These are phyloP conservation scores for Athetis lepigone DNA, from an alignment of 2,888 invertebrate genomes.

Conservation along the genomic window DNA sequence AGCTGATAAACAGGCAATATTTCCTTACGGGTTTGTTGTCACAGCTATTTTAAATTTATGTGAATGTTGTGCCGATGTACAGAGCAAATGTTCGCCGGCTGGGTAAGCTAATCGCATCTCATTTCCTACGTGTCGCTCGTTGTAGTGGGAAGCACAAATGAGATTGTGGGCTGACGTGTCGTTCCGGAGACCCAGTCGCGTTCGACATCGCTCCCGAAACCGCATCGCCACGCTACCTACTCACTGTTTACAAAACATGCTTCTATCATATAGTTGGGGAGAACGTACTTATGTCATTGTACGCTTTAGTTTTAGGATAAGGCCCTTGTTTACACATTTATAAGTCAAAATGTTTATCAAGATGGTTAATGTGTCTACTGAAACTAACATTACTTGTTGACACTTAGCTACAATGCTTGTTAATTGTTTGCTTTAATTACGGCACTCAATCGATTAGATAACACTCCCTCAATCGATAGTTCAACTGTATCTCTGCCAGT, in stretches of 20 bases:
- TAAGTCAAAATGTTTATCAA: background rate
- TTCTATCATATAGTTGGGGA: conserved; percentile 40
- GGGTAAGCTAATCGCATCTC: conserved; percentile 83
- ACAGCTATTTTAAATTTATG: conserved; percentile 64
- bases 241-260: conserved; percentile 61
- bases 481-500: too few relatives aligned
- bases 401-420: too few relatives aligned
- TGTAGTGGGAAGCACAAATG: conserved; percentile 83
- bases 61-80: conserved; percentile 62
- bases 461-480: too few relatives aligned
- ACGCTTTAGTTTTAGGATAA: background rate
- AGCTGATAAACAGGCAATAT: conserved; percentile 62
- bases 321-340: background rate
- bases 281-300: background rate
- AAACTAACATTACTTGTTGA: too few relatives aligned
- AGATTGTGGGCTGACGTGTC: conserved; percentile 82
- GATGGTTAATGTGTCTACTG: background rate
- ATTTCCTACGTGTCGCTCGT: conserved; percentile 84
- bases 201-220: conserved; percentile 73
- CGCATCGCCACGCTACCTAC: conserved; percentile 60
- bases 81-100: conserved; percentile 69
- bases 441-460: too few relatives aligned
- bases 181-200: conserved; percentile 77
- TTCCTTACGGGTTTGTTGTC: conserved; percentile 58
- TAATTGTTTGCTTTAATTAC: too few relatives aligned